Evolutionary conservation across 2,888 invertebrate species (phyloP), one percentile per base, ranked within the genome.

Genomic region (Tetramorium bicarinatum): DNA sequence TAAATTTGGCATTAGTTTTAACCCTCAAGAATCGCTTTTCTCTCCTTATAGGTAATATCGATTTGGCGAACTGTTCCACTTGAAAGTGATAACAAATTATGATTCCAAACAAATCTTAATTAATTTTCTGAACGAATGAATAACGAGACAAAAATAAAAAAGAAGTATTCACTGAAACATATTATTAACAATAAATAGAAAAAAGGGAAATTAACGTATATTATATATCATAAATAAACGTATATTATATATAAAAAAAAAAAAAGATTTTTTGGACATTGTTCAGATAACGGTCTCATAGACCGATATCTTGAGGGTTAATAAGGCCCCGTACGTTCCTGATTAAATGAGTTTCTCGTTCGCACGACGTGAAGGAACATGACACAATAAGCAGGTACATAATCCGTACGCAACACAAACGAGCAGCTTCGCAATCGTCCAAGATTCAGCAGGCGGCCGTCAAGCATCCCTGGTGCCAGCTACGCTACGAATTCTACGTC

Each of bases 401-500:
- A 82, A 34, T 80, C 13, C 15, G n/a, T 41, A 66, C 38, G 47
- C 66, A 25, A 47, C 47, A 82, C 82, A 82, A 82, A 83, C 69
- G 83, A 67, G 47, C 83, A 77, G 77, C 59, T 44, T 80, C 59
- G 69, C 79, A 85, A 69, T 87, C 88, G 87, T 85, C 47, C 84
- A 71, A 44, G 84, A 87, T 87, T 89, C 69, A 84, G 81, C 86
- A 85, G 81, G 75, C 83, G 77, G 81, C 82, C 69, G 76, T 84
- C 54, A 87, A 90, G 88, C 87, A 85, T 88, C 84, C 87, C 84
- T 87, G 86, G 88, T 84, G 84, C 84, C 86, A 84, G 89, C 88
- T 87, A 87, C 87, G 85, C 89, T 82, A 88, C 79, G 89, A 87
- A 87, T 84, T 88, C 85, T 87, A 87, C 91, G 87, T 88, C 88